Conservation (phyloP, 2,888 invertebrate genomes). For the Ceriagrion tenellum region DNA sequence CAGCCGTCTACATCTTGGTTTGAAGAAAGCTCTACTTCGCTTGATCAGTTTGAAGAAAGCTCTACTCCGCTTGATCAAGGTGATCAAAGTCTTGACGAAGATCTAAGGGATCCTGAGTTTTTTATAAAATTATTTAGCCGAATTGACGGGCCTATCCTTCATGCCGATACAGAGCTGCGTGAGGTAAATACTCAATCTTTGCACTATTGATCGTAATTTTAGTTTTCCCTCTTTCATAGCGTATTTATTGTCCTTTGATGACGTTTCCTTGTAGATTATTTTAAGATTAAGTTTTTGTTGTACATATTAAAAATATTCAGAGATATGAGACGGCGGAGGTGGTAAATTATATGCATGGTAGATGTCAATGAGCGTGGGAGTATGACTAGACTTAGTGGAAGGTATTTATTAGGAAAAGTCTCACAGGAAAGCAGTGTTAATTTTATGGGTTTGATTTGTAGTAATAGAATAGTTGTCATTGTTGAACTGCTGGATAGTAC, state of each 20-base stretch:
- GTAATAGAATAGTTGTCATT: too few species aligned
- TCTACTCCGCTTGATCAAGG: background rate
- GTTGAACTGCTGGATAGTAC: too few species aligned
- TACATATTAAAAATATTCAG: background rate
- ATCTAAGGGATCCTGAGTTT: constrained; percentile 2
- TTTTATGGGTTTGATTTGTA: background rate
- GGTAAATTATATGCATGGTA: background rate
- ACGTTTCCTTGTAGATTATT: background rate
- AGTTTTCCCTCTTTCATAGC: background rate
- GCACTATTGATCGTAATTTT: background rate
- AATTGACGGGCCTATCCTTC: background rate
- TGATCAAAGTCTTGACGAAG: background rate
- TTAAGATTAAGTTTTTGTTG: background rate
- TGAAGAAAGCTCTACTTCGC: background rate
- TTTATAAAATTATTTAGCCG: constrained; percentile 15
- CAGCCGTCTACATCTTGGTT: background rate
- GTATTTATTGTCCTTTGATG: background rate
- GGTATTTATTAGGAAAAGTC: background rate
- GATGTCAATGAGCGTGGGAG: background rate
- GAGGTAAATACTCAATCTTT: background rate
- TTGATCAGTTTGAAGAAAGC: background rate
- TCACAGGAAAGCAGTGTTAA: background rate
- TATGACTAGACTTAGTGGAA: background rate
- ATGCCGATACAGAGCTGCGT: background rate
- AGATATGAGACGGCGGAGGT: background rate